Percentiles rank a stretch among this genome's conserved stretches.
Conservation (phyloP, 2,797 vertebrate genomes). For the Gallinago nigripennis region DNA sequence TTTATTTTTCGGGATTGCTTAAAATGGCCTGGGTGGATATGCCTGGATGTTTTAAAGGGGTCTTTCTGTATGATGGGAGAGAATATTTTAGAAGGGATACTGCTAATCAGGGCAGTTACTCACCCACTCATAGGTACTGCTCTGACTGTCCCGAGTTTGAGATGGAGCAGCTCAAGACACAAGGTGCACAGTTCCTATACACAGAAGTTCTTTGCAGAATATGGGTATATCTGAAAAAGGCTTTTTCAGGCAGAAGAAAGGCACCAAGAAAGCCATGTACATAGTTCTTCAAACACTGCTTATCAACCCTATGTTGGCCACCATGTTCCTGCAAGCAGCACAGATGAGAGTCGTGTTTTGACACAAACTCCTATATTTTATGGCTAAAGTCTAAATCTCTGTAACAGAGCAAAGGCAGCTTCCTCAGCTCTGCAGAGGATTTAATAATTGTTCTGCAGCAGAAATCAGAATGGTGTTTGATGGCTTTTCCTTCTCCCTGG, state of each 20-base stretch:
- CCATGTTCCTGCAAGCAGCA: neutral
- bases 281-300: neutral
- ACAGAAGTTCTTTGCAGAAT: neutral
- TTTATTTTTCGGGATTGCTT: neutral
- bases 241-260: neutral
- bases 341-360: neutral
- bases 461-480: neutral
- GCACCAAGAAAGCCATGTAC: neutral
- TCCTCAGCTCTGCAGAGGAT: neutral
- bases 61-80: neutral
- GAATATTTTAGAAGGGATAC: neutral
- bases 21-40: neutral
- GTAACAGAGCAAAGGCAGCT: neutral
- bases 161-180: neutral
- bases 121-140: neutral
- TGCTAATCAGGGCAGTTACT: neutral
- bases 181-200: neutral
- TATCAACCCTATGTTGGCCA: neutral
- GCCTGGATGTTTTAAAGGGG: neutral
- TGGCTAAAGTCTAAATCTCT: neutral
- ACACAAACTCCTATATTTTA: neutral
- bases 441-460: neutral
- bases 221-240: neutral
- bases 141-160: neutral
- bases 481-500: neutral